Evolutionary conservation across 2,888 invertebrate genomes (phyloP).

Genomic region (Augiades crinisus): DNA sequence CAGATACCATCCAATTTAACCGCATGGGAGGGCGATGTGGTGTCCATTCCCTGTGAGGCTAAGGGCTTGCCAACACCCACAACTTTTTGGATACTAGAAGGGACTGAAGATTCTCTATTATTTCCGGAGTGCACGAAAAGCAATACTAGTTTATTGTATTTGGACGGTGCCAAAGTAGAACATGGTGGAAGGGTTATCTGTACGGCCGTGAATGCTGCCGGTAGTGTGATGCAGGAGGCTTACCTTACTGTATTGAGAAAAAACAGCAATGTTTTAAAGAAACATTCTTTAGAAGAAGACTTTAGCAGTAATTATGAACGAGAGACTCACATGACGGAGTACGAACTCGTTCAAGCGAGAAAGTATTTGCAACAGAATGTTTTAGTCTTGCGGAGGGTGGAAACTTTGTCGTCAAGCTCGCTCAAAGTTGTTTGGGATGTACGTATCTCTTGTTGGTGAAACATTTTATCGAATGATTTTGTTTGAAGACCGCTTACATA

Average conservation of each 20-base stretch:
- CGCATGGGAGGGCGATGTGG: constrained; percentile 92
- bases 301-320: constrained; percentile 60
- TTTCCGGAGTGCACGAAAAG: constrained; percentile 77
- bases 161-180: constrained; percentile 67
- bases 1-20: constrained; percentile 93
- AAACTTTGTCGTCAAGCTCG: constrained; percentile 87
- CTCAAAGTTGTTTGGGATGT: constrained; percentile 92
- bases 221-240: constrained; percentile 76
- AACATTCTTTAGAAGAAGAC: constrained; percentile 54
- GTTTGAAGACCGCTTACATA: not conserved
- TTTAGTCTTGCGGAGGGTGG: constrained; percentile 85
- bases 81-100: constrained; percentile 97
- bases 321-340: constrained; percentile 82
- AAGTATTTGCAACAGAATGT: constrained; percentile 90
- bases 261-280: constrained; percentile 63
- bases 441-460: constrained; percentile 51
- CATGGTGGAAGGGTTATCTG: constrained; percentile 76
- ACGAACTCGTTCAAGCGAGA: constrained; percentile 89
- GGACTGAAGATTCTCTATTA: constrained; percentile 86
- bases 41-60: constrained; percentile 95
- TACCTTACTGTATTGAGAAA: constrained; percentile 72
- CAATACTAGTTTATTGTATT: constrained; percentile 72
- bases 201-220: constrained; percentile 74
- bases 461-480: not conserved
- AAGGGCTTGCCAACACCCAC: constrained; percentile 96